phyloP scores from a whole-genome alignment of 2,113 vertebrate species.

The Gymnarchus niloticus region DNA sequence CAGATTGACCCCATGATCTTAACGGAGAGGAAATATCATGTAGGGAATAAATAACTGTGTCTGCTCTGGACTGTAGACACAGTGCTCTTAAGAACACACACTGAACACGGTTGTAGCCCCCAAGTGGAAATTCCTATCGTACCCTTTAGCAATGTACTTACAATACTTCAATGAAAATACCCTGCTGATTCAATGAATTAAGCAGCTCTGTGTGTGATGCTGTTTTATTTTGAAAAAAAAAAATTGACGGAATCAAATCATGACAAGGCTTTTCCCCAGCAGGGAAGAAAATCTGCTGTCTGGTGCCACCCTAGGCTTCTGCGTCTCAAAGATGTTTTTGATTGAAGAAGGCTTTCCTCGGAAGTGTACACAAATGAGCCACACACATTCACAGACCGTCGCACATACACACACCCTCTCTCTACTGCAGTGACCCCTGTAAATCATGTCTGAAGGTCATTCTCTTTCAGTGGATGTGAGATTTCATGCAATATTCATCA shows the following conservation, averaged over 20 bases:
- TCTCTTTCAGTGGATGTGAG: constrained; percentile 6
- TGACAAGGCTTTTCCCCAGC: background rate
- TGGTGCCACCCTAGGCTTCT: background rate
- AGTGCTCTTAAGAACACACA: background rate
- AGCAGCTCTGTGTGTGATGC: background rate
- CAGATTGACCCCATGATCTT: background rate
- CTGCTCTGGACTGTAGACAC: background rate
- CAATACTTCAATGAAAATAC: background rate
- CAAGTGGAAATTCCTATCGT: background rate
- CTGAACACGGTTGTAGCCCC: background rate
- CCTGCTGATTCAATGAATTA: background rate
- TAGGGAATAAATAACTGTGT: background rate
- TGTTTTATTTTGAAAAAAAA: background rate
- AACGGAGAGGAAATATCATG: background rate
- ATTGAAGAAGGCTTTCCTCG: background rate
- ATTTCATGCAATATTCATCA: constrained; percentile 31
- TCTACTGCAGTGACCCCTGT: constrained; percentile 18
- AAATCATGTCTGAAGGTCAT: constrained; percentile 37
- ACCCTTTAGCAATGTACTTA: background rate
- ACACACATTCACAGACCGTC: background rate
- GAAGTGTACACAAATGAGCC: background rate
- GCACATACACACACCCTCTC: background rate
- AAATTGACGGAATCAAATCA: background rate
- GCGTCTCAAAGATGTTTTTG: background rate
- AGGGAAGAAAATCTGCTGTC: background rate